Conservation (phyloP, 53 echinoderm and acorn worm genomes). For the Zoroaster sp. region DNA sequence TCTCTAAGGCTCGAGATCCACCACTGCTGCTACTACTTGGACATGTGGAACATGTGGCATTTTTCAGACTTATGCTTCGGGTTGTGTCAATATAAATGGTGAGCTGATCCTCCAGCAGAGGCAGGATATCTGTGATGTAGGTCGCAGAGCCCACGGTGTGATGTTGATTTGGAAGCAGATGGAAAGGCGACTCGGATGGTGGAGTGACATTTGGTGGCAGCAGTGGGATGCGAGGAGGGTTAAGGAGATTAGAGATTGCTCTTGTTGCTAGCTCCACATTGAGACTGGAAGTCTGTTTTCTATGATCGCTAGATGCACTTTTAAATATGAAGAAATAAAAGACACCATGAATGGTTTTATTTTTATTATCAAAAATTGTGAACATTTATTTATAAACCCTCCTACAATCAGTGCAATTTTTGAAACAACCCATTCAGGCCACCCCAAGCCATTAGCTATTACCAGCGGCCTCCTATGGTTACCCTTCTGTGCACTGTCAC, state of each 20-base stretch:
- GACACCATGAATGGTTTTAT: too few species aligned
- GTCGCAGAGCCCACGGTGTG: background rate
- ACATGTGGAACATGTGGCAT: background rate
- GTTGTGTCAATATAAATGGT: conserved; percentile 57
- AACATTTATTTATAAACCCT: too few species aligned
- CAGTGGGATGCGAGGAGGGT: conserved; percentile 39
- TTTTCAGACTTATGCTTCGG: conserved; percentile 28
- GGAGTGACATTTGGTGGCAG: conserved; percentile 14
- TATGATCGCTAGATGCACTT: background rate
- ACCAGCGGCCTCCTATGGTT: too few species aligned
- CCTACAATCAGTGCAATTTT: too few species aligned
- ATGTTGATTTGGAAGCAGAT: background rate
- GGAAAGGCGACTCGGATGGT: background rate
- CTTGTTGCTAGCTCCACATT: conserved; percentile 16
- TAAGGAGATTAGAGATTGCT: conserved; percentile 42
- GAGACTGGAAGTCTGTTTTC: background rate
- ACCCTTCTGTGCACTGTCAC: too few species aligned
- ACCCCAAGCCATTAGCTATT: too few species aligned
- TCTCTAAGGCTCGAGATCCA: conserved; percentile 1
- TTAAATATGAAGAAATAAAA: too few species aligned
- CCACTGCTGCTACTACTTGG: conserved; percentile 28
- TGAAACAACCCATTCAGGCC: too few species aligned
- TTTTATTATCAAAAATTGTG: too few species aligned
- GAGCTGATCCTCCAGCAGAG: conserved; percentile 74
- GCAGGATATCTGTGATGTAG: conserved; percentile 56